Evolutionary conservation across 2,888 invertebrate species (phyloP).

Genomic region (Plebejus anna): DNA sequence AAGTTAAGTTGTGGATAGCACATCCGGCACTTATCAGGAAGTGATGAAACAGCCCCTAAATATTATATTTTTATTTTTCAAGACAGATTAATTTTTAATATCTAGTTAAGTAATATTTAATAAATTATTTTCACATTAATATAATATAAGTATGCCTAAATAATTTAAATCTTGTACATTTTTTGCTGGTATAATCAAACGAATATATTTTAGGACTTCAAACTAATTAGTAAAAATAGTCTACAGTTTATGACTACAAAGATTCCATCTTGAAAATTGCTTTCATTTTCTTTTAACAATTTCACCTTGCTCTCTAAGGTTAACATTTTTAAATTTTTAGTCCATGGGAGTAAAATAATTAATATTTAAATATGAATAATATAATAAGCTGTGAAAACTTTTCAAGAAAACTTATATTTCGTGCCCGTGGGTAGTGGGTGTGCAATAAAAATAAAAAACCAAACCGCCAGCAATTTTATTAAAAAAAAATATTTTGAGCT

Average conservation of each 20-base stretch:
- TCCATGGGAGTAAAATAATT: background rate
- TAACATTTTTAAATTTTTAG: background rate
- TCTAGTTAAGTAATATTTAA: too few species aligned
- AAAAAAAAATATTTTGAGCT: background rate
- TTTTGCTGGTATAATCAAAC: too few species aligned
- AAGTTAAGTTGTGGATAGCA: too few species aligned
- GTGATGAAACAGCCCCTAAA: too few species aligned
- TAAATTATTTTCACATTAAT: too few species aligned
- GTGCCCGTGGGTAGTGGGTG: background rate
- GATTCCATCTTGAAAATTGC: background rate
- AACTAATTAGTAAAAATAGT: background rate
- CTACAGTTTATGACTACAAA: background rate
- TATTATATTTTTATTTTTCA: too few species aligned
- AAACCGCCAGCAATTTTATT: background rate
- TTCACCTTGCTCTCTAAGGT: background rate
- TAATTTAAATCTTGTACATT: too few species aligned
- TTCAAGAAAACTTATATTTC: background rate
- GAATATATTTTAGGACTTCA: too few species aligned
- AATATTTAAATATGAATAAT: too few species aligned
- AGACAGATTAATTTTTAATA: too few species aligned
- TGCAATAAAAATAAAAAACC: background rate
- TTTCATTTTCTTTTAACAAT: background rate
- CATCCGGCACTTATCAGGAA: too few species aligned
- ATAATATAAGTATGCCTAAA: too few species aligned
- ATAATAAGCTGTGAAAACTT: background rate